These are phyloP conservation scores for Epinephelus cyanopodus DNA, from an alignment of 2,113 vertebrate species.

Conservation along the genomic window DNA sequence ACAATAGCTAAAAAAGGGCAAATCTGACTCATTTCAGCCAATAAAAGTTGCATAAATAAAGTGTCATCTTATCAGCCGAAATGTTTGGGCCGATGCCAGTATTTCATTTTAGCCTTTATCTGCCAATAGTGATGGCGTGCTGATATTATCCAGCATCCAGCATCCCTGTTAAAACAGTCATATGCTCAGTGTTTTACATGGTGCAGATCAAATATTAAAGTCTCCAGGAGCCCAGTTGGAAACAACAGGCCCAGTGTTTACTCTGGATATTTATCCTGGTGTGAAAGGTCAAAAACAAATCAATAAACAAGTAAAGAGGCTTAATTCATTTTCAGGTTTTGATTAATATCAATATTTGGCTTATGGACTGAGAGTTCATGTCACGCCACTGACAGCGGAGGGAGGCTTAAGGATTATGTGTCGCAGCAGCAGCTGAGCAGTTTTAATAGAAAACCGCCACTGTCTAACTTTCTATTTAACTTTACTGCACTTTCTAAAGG, in stretches of 20 bases:
- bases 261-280: background rate
- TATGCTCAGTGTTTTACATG: background rate
- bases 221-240: background rate
- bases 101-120: no score
- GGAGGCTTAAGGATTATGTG: constrained; percentile 26
- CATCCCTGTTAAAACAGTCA: no score
- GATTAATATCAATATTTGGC: constrained; percentile 63
- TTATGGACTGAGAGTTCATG: constrained; percentile 23
- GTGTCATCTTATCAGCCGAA: no score
- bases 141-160: no score
- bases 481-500: constrained; percentile 66
- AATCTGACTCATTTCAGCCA: no score
- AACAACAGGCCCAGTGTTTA: background rate
- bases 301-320: constrained; percentile 64
- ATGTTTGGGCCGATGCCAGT: no score
- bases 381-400: constrained; percentile 14
- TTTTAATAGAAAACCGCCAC: background rate
- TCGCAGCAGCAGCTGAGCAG: background rate
- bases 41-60: no score
- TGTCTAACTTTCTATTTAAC: constrained; percentile 51
- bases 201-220: background rate
- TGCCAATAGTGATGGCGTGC: no score
- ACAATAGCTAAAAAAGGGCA: no score
- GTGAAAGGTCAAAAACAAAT: constrained; percentile 56
- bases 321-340: constrained; percentile 64